phyloP scores from a whole-genome alignment of 2,113 vertebrate species.

The Calyptomena viridis region DNA sequence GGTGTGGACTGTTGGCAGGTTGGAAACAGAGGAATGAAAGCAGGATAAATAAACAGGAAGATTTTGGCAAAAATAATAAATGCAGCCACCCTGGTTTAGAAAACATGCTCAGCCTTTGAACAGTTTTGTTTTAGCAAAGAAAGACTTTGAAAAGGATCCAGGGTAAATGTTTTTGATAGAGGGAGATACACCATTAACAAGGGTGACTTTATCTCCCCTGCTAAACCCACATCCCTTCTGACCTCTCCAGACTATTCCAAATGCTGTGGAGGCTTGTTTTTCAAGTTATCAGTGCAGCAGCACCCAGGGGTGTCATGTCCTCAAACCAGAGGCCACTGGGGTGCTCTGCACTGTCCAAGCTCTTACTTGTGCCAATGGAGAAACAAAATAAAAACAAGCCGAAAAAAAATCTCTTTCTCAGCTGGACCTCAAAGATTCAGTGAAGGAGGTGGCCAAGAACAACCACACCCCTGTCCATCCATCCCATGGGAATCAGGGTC shows the following conservation, averaged over 20 bases:
- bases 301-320: neutral
- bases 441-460: neutral
- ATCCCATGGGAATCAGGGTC: neutral
- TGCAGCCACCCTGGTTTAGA: conserved; percentile 47
- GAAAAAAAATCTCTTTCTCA: neutral
- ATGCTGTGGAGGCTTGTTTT: neutral
- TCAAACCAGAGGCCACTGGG: neutral
- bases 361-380: neutral
- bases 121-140: conserved; percentile 39
- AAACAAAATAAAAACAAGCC: neutral
- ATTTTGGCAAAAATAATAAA: conserved; percentile 37
- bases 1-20: conserved; percentile 30
- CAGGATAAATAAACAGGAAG: conserved; percentile 51
- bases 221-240: neutral
- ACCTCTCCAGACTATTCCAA: neutral
- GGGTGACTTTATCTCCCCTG: conserved; percentile 29
- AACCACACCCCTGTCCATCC: neutral
- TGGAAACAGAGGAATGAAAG: conserved; percentile 34
- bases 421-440: neutral
- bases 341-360: neutral
- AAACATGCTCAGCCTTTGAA: conserved; percentile 59
- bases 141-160: conserved; percentile 62
- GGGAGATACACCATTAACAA: conserved; percentile 27
- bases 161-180: conserved; percentile 66
- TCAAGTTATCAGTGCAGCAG: neutral